Percentiles rank a stretch among this genome's conserved stretches.
These are phyloP conservation scores for Mythimna loreyi DNA, from an alignment of 2,888 invertebrate genomes.

Conservation along the genomic window DNA sequence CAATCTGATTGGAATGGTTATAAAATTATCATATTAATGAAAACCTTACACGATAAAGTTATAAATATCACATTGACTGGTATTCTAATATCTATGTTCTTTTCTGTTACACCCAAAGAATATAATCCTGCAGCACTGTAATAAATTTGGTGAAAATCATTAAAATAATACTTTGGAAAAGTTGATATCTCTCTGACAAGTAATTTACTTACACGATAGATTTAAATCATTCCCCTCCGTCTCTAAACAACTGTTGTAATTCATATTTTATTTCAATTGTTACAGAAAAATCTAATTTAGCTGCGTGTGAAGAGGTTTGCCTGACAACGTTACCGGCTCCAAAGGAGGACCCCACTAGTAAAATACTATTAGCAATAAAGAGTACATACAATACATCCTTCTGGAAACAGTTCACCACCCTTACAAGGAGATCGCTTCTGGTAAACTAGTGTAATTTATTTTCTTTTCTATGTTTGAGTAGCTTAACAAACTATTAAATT, in stretches of 20 bases:
- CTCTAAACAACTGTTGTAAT: neutral
- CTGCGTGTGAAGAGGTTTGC: conserved; percentile 76
- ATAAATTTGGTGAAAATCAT: neutral
- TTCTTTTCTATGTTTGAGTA: neutral
- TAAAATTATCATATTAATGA: conserved; percentile 21
- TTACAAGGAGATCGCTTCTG: conserved; percentile 83
- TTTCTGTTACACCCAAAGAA: too few relatives aligned
- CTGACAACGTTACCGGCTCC: conserved; percentile 83
- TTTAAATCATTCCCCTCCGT: neutral
- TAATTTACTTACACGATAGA: neutral
- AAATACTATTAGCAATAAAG: conserved; percentile 83
- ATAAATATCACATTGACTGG: neutral
- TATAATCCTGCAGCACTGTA: neutral
- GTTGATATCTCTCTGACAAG: too few relatives aligned
- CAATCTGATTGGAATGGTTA: conserved; percentile 10
- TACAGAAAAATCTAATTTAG: conserved; percentile 78
- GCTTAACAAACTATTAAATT: neutral
- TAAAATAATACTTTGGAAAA: too few relatives aligned
- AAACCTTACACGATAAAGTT: neutral
- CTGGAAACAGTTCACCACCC: conserved; percentile 84
- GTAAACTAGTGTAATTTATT: conserved; percentile 69
- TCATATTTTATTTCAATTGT: neutral
- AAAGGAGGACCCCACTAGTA: conserved; percentile 83
- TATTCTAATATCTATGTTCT: too few relatives aligned
- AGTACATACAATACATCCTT: conserved; percentile 84